Evolutionary conservation across 2,113 vertebrate genomes (phyloP).

Genomic region (Ursus arctos): DNA sequence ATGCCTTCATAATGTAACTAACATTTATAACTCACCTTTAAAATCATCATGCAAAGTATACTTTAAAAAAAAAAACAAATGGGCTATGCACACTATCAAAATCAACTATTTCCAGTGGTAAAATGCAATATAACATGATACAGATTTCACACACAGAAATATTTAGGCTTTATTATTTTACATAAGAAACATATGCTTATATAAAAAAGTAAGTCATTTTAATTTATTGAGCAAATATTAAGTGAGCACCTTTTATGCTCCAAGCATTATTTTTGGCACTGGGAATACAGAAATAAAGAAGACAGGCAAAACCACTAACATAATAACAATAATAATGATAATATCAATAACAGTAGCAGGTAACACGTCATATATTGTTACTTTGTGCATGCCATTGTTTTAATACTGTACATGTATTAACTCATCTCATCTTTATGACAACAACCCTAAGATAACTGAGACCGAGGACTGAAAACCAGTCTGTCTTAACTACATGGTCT

Average conservation of each 20-base stretch:
- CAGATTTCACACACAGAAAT: background rate
- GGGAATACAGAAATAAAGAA: background rate
- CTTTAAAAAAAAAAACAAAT: background rate
- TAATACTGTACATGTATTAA: background rate
- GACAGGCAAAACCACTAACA: background rate
- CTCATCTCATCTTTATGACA: background rate
- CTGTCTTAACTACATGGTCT: background rate
- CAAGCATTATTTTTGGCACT: background rate
- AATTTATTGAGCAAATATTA: background rate
- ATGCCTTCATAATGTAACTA: background rate
- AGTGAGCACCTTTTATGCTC: background rate
- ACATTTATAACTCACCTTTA: background rate
- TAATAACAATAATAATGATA: background rate
- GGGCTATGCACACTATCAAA: background rate
- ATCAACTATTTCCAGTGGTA: background rate
- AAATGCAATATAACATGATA: background rate
- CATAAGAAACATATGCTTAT: background rate
- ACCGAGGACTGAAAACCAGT: background rate
- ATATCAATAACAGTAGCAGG: background rate
- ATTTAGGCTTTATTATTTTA: conserved; percentile 12
- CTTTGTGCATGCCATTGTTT: background rate
- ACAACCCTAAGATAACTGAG: background rate
- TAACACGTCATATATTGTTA: background rate
- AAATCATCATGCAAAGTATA: conserved; percentile 9
- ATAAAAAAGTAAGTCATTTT: background rate